Percentiles rank a stretch among this genome's conserved stretches.
Conservation (phyloP, 2,113 vertebrate genomes). For the Albula glossodonta region DNA sequence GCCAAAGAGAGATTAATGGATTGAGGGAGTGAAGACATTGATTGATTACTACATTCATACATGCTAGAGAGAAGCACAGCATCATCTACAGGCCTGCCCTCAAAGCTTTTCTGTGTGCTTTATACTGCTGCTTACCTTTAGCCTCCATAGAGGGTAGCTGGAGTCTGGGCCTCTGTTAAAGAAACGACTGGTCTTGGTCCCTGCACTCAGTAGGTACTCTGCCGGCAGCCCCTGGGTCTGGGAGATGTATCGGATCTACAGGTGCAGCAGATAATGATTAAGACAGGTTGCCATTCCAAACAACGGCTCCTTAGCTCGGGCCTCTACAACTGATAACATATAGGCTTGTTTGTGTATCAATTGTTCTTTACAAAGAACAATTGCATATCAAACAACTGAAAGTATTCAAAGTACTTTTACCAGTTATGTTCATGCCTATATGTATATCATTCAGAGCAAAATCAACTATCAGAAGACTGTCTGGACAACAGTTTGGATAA, state of each 20-base stretch:
- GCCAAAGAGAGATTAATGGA: conserved; percentile 39
- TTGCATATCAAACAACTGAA: too few species aligned
- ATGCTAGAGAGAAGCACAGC: background rate
- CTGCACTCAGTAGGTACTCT: conserved; percentile 95
- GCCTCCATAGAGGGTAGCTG: conserved; percentile 94
- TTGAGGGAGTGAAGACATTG: rapidly evolving
- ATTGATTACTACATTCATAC: background rate
- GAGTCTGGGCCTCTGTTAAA: conserved; percentile 95
- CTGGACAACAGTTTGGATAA: too few species aligned
- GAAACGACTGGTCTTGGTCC: conserved; percentile 96
- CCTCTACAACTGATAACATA: too few species aligned
- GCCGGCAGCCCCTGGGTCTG: conserved; percentile 97
- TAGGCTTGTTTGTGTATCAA: too few species aligned
- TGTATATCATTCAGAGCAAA: too few species aligned
- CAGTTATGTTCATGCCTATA: too few species aligned
- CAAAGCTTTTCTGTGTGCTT: too few species aligned
- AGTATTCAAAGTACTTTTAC: too few species aligned
- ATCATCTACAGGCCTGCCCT: background rate
- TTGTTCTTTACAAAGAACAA: too few species aligned
- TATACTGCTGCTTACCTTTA: conserved; percentile 74
- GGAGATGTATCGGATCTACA: conserved; percentile 95
- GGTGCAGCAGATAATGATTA: conserved; percentile 5
- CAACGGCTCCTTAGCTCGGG: too few species aligned
- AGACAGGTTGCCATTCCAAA: background rate
- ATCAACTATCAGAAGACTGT: too few species aligned